These are phyloP conservation scores for Guaruba guarouba DNA, from an alignment of 2,113 vertebrate species.

Conservation along the genomic window DNA sequence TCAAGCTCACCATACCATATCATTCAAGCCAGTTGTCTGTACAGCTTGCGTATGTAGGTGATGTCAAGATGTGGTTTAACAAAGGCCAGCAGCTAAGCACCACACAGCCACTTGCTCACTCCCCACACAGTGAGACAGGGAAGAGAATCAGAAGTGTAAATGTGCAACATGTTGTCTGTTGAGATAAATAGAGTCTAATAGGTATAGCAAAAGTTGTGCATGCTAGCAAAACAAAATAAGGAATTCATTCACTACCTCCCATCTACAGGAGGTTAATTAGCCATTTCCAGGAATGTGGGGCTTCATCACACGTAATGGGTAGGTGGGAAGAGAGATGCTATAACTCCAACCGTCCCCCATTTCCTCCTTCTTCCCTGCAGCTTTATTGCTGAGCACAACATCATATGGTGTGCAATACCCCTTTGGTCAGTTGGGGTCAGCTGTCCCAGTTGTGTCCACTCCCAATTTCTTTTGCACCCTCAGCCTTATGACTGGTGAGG, in stretches of 20 bases:
- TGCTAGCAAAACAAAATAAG: background rate
- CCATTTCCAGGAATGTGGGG: background rate
- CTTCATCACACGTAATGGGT: accelerated
- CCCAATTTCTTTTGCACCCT: background rate
- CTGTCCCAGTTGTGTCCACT: background rate
- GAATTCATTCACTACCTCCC: background rate
- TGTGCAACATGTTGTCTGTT: background rate
- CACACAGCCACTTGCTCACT: background rate
- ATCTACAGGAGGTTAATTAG: background rate
- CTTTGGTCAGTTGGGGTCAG: background rate
- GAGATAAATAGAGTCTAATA: background rate
- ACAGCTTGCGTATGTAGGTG: background rate
- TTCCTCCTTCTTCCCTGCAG: background rate
- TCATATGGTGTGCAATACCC: background rate
- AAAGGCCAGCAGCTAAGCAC: background rate
- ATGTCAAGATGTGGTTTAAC: background rate
- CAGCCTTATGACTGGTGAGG: background rate
- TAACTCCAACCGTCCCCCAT: background rate
- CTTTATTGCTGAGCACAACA: background rate
- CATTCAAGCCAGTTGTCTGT: background rate
- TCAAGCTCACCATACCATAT: background rate
- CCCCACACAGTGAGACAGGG: no score
- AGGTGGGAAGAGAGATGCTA: background rate
- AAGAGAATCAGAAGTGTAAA: background rate
- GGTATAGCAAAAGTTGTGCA: background rate